These are phyloP conservation scores for Eustalomyia histrio DNA, from an alignment of 2,888 invertebrate species.

Conservation along the genomic window DNA sequence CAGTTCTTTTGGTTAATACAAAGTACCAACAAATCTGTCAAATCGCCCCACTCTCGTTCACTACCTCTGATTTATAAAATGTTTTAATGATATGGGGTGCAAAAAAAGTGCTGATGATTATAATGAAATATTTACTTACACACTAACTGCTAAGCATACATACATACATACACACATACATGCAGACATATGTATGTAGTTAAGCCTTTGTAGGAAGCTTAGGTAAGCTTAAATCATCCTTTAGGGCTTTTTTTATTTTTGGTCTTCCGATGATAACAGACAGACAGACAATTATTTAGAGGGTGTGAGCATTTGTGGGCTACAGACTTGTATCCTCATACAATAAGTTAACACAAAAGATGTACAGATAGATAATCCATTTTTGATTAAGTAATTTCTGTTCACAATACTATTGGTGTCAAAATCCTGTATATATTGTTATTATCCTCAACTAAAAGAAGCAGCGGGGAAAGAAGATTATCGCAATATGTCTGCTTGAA, in stretches of 20 bases:
- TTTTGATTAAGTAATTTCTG: slow-evolving; percentile 78
- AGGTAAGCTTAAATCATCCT: slow-evolving; percentile 59
- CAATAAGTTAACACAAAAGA: slow-evolving; percentile 55
- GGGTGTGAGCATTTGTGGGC: slow-evolving; percentile 42
- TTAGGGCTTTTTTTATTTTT: slow-evolving; percentile 29
- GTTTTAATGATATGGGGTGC: slow-evolving; percentile 34
- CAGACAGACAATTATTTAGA: slow-evolving; percentile 18
- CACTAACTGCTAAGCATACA: not conserved
- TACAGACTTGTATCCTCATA: slow-evolving; percentile 5
- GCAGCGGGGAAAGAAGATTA: slow-evolving; percentile 12
- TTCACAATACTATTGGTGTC: slow-evolving; percentile 73
- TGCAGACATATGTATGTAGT: not conserved
- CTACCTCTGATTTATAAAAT: slow-evolving; percentile 20
- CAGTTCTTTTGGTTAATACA: slow-evolving; percentile 35
- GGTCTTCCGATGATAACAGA: slow-evolving; percentile 23
- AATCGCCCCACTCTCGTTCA: slow-evolving; percentile 19
- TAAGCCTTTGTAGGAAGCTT: slow-evolving; percentile 62
- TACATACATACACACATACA: slow-evolving; percentile 66
- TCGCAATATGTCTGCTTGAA: slow-evolving; percentile 37
- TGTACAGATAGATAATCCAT: slow-evolving; percentile 77
- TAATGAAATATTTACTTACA: slow-evolving; percentile 48
- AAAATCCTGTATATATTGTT: slow-evolving; percentile 70
- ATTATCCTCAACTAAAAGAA: slow-evolving; percentile 3
- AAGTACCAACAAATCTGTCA: slow-evolving; percentile 69
- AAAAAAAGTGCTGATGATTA: slow-evolving; percentile 48